Base-by-base conservation (phyloP, 2,113 vertebrate species). In the Fregetta grallaria region DNA sequence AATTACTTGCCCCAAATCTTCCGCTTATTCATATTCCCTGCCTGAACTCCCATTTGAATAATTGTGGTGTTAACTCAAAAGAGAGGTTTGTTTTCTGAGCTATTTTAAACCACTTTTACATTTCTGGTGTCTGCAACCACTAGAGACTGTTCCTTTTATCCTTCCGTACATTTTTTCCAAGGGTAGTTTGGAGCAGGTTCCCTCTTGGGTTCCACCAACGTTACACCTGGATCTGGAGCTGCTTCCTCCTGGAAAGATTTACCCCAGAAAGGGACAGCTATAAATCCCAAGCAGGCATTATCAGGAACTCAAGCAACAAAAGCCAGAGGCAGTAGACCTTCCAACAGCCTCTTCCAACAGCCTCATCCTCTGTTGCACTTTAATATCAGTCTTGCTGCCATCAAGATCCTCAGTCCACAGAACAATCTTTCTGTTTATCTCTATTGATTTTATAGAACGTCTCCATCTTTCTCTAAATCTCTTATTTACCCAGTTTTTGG, bases 171-270 rank as follows among this genome's bases (percentile, higher is more conserved):
- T n/a, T 82, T 65, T 76, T 65, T 7, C 17, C 10, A 53, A 36
- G 18, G 5, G 6, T 56, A 44, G 23, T 65, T 70, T 66, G n/a
- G 6, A 83, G 8, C 16, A n/a, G 3, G 3, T 34, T 73, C 12
- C 5, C 6, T 83, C 49, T 61, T 45, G 4, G 1, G 3, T 84
- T 83, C 14, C 8, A 20, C 19, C 17, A 14, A 26, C 0, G 0
- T 83, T 70, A 53, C 29, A 42, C 6, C 6, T 50, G 13, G 25
- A 81, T 53, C 80, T 84, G 34, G 19, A 62, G 3, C 15, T 70
- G 3, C 19, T 3, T 61, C 6, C 12, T 80, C 16, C 55, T 45
- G 15, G 16, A 70, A 86, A 22, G 30, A 42, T 44, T 77, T 73
- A 49, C 6, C 13, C 9, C 9, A 55, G 77, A 58, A 85, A 59